These are phyloP conservation scores for Numenius arquata DNA, from an alignment of 2,113 vertebrate species.

Conservation along the genomic window DNA sequence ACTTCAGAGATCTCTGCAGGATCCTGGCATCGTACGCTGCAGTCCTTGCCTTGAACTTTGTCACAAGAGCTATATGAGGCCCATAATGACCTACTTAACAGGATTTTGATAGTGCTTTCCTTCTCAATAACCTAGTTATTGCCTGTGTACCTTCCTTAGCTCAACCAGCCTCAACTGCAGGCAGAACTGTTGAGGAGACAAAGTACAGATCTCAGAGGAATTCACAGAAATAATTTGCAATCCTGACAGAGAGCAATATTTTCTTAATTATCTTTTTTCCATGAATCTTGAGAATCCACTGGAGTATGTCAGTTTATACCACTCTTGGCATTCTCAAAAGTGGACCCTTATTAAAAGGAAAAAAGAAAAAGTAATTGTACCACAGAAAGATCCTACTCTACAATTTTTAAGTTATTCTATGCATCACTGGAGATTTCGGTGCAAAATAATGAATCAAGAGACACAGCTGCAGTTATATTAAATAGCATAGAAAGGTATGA, in stretches of 20 bases:
- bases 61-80: not conserved
- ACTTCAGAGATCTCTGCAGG: not conserved
- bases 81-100: not conserved
- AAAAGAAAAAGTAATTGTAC: not conserved
- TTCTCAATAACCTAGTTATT: slow-evolving; percentile 28
- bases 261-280: slow-evolving; percentile 18
- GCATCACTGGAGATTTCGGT: slow-evolving; percentile 1
- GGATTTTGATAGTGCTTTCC: not conserved
- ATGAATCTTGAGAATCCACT: not conserved
- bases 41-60: slow-evolving; percentile 1
- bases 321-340: not conserved
- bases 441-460: not conserved
- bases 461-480: not conserved
- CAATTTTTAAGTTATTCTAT: slow-evolving; percentile 18
- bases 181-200: not conserved
- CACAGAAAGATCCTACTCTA: not conserved
- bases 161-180: not conserved
- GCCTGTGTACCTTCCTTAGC: not conserved
- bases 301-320: not conserved
- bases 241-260: not conserved
- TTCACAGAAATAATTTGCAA: not conserved
- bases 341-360: not conserved
- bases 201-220: not conserved
- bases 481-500: not conserved
- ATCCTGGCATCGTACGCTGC: not conserved